Evolutionary conservation across 2,113 vertebrate genomes (phyloP), one percentile per base, ranked within the genome.

Genomic region (Seriola dumerili): DNA sequence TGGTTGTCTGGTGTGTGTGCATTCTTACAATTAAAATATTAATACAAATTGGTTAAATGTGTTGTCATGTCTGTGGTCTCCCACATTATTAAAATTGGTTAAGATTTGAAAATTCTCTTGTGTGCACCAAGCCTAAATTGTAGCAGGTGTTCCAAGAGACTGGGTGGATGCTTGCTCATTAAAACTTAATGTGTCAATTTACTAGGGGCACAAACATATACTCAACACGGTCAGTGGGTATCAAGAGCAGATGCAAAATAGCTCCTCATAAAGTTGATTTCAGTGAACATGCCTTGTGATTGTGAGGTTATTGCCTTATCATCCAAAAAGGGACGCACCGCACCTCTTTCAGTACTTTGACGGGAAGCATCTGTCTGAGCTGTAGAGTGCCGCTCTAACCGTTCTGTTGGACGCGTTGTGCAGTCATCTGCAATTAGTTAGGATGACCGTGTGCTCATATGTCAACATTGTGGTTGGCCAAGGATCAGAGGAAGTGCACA

Each of bases 101-200:
- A 21, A 52, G 50, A 21, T n/a, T n/a, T 54, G 9, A n/a, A 54
- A n/a, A n/a, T n/a, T 8, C 52, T 54, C 13, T n/a, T n/a, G 21
- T 55, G 21, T 62, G 34, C 8, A 21, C 16, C 34, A 11, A 62
- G 16, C 59, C 40, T 40, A 90, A 91, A 91, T 90, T 88, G 88
- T 76, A 94, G 92, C 91, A 93, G 95, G 93, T 95, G 94, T 93
- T 95, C 81, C 63, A 61, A 68, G 89, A 91, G 90, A 91, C 81
- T 83, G 85, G 87, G 91, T 92, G 83, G 89, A 94, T 91, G 89
- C 92, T 69, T 81, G 66, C 89, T 90, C 92, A 94, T 94, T 94
- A 92, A 94, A 94, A 94, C 78, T 85, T 93, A 94, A 94, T 92
- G 90, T 94, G 91, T 94, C 91, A 88, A 83, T 94, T 95, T 91